Percentiles rank a stretch among this genome's conserved stretches.
Evolutionary conservation across 2,797 vertebrate genomes (phyloP).

Genomic region (Fistularia commersonii): DNA sequence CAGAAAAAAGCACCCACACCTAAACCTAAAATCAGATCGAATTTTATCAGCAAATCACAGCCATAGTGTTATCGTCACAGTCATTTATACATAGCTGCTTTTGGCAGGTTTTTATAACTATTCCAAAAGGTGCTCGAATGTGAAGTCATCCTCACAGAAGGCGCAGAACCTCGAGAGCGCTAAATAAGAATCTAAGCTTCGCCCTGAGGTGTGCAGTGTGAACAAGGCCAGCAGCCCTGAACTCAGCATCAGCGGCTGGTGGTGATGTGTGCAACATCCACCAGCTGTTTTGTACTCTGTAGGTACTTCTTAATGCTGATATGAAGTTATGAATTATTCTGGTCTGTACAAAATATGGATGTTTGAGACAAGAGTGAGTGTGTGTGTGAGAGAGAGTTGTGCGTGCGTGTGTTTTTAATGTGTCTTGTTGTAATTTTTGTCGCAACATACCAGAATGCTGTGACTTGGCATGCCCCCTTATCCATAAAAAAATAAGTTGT

Average conservation of each 20-base stretch:
- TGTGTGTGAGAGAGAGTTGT: slow-evolving; percentile 10
- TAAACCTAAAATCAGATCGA: too few relatives aligned
- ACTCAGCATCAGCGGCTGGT: slow-evolving; percentile 5
- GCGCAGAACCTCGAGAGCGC: too few relatives aligned
- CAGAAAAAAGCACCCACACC: too few relatives aligned
- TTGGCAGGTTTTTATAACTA: too few relatives aligned
- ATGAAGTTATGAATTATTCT: slow-evolving; percentile 69
- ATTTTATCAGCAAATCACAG: too few relatives aligned
- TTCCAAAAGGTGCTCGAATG: too few relatives aligned
- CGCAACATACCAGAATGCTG: slow-evolving; percentile 62
- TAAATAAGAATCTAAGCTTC: not conserved
- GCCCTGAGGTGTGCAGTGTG: slow-evolving; percentile 10
- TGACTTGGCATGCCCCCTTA: slow-evolving; percentile 59
- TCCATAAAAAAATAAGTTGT: slow-evolving; percentile 45
- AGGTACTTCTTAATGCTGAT: slow-evolving; percentile 71
- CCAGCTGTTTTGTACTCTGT: slow-evolving; percentile 58
- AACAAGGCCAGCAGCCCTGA: slow-evolving; percentile 13
- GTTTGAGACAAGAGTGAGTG: slow-evolving; percentile 16
- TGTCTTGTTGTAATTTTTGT: slow-evolving; percentile 67
- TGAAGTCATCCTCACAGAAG: too few relatives aligned
- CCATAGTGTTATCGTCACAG: too few relatives aligned
- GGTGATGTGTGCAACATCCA: not conserved
- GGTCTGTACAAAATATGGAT: slow-evolving; percentile 57
- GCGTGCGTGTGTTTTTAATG: slow-evolving; percentile 29
- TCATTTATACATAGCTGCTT: too few relatives aligned